Conservation (phyloP, 2,113 vertebrate species). For the Dermatemys mawii region DNA sequence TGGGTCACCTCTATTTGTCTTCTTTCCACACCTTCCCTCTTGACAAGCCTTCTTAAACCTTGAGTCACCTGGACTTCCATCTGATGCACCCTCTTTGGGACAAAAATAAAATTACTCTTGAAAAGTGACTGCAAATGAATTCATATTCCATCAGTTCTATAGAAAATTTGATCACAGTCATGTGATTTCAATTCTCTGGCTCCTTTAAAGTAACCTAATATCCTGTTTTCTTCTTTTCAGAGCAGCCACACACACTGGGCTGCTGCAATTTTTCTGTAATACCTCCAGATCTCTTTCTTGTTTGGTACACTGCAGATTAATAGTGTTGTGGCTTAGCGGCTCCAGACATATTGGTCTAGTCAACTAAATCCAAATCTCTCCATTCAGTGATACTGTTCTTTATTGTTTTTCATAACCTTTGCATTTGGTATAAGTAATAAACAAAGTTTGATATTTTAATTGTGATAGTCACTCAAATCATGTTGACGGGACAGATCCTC, state of each 20-base stretch:
- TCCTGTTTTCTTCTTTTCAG: neutral
- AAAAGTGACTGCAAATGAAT: neutral
- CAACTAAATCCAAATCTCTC: conserved; percentile 17
- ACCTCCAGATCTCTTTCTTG: neutral
- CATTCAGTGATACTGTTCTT: neutral
- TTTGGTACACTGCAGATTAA: neutral
- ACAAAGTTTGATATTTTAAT: conserved; percentile 1
- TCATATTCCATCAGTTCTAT: neutral
- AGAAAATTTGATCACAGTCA: neutral
- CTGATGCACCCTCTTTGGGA: neutral
- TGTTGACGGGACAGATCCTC: neutral
- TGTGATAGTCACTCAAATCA: neutral
- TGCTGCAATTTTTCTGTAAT: conserved; percentile 8
- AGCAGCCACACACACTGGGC: neutral
- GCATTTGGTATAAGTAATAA: conserved; percentile 3
- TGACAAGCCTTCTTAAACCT: neutral
- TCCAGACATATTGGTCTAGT: neutral
- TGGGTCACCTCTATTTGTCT: conserved; percentile 30
- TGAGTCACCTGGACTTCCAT: neutral
- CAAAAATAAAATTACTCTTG: conserved; percentile 35
- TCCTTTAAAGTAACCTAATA: neutral
- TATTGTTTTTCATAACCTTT: conserved; percentile 22
- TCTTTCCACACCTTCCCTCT: conserved; percentile 40
- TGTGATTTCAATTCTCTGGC: neutral
- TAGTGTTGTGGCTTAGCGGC: conserved; percentile 2